Percentiles rank a stretch among this genome's conserved stretches.
These are phyloP conservation scores for Drosophila gaucha DNA, from an alignment of 2,888 invertebrate genomes.

Conservation along the genomic window DNA sequence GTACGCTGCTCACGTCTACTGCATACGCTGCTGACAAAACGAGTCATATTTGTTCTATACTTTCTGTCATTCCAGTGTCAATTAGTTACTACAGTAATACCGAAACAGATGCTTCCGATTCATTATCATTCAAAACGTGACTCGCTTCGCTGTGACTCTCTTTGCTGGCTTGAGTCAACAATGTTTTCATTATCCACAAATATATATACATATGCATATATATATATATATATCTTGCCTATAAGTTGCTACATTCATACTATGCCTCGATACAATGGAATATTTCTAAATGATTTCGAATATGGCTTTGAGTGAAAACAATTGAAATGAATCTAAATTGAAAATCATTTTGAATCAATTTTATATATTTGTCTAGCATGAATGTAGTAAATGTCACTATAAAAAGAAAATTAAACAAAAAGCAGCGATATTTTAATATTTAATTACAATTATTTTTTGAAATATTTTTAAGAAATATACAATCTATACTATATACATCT, in stretches of 20 bases:
- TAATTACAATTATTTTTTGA: constrained; percentile 40
- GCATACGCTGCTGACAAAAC: neutral
- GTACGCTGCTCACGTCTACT: too few relatives aligned
- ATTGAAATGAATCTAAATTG: neutral
- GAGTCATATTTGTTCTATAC: constrained; percentile 1
- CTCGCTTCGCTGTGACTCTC: neutral
- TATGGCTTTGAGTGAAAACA: too few relatives aligned
- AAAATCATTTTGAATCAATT: neutral
- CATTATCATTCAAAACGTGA: neutral
- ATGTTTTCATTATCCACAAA: constrained; percentile 5
- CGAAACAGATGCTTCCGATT: constrained; percentile 21
- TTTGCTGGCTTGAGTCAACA: constrained; percentile 7
- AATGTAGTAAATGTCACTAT: constrained; percentile 3
- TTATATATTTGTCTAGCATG: too few relatives aligned
- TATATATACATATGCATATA: neutral
- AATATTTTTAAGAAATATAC: constrained; percentile 32
- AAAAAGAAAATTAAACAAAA: neutral
- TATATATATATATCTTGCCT: constrained; percentile 11
- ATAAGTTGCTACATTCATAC: constrained; percentile 4
- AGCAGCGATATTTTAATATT: constrained; percentile 15
- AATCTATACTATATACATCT: constrained; percentile 21
- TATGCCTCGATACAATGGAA: neutral
- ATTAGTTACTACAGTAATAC: constrained; percentile 7
- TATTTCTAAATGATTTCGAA: too few relatives aligned
- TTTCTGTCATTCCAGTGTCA: constrained; percentile 5